phyloP scores from a whole-genome alignment of 1,140 invertebrate species.

The Hetaerina americana region DNA sequence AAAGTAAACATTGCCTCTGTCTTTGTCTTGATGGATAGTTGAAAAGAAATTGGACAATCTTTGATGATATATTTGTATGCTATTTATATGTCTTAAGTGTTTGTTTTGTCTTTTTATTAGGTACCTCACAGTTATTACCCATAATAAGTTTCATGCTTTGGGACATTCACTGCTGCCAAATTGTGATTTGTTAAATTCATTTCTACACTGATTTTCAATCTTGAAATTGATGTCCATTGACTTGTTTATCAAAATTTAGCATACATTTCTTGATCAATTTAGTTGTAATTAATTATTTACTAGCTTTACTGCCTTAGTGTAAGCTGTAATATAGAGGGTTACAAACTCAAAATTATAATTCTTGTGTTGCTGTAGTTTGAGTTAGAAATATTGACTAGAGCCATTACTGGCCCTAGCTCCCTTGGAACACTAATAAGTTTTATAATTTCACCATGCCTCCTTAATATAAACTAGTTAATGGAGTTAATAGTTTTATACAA shows the following conservation, averaged over 20 bases:
- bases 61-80: slow-evolving; percentile 2
- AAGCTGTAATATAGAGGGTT: background rate
- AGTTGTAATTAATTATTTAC: slow-evolving; percentile 4
- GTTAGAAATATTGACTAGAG: background rate
- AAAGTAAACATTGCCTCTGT: background rate
- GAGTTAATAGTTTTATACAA: background rate
- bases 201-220: background rate
- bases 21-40: slow-evolving; percentile 5
- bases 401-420: background rate
- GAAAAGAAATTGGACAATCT: slow-evolving; percentile 7
- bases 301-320: background rate
- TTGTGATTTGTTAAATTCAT: slow-evolving; percentile 1
- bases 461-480: background rate
- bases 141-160: slow-evolving; percentile 14
- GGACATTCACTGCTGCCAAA: slow-evolving; percentile 18
- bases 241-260: background rate
- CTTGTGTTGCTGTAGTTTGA: background rate
- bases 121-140: slow-evolving; percentile 11
- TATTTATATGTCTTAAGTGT: slow-evolving; percentile 9
- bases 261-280: slow-evolving; percentile 4
- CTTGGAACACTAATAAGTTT: background rate
- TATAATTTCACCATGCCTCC: background rate
- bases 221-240: background rate
- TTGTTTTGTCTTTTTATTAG: slow-evolving; percentile 18
- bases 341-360: background rate